Conservation (phyloP, 2,113 vertebrate species). For the Oreochromis tanganicae region DNA sequence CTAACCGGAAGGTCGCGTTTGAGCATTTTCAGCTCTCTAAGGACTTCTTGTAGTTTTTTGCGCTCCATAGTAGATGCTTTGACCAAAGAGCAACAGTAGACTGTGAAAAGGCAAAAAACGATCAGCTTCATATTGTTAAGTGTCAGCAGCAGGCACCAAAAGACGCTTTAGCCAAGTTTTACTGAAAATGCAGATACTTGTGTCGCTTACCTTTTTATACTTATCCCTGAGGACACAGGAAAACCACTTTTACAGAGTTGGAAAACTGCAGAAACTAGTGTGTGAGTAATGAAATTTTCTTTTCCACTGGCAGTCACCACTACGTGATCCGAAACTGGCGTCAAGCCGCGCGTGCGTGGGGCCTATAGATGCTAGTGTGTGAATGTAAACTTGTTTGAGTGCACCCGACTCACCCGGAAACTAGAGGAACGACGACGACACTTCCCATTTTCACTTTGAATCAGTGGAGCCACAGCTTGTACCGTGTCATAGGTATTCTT, state of each 20-base stretch:
- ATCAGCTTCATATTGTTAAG: constrained; percentile 56
- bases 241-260: constrained; percentile 83
- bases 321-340: constrained; percentile 64
- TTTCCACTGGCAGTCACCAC: constrained; percentile 88
- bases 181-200: constrained; percentile 69
- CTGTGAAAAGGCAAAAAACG: constrained; percentile 46
- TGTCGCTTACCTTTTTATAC: constrained; percentile 85
- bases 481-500: constrained; percentile 46
- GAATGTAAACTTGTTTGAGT: constrained; percentile 77
- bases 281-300: constrained; percentile 94
- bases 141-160: constrained; percentile 6
- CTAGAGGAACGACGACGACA: constrained; percentile 77
- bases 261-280: constrained; percentile 88
- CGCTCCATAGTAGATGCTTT: rapidly evolving
- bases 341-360: constrained; percentile 74
- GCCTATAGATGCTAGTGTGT: constrained; percentile 77
- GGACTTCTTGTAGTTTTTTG: constrained; percentile 23
- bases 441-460: constrained; percentile 90
- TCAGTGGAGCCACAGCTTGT: constrained; percentile 53
- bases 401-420: constrained; percentile 81
- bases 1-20: background rate
- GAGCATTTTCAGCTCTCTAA: background rate
- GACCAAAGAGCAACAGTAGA: constrained; percentile 15
- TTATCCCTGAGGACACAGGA: constrained; percentile 83
- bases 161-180: constrained; percentile 57